These are phyloP conservation scores for Hedychridium roseum DNA, from an alignment of 2,888 invertebrate species.

Conservation along the genomic window DNA sequence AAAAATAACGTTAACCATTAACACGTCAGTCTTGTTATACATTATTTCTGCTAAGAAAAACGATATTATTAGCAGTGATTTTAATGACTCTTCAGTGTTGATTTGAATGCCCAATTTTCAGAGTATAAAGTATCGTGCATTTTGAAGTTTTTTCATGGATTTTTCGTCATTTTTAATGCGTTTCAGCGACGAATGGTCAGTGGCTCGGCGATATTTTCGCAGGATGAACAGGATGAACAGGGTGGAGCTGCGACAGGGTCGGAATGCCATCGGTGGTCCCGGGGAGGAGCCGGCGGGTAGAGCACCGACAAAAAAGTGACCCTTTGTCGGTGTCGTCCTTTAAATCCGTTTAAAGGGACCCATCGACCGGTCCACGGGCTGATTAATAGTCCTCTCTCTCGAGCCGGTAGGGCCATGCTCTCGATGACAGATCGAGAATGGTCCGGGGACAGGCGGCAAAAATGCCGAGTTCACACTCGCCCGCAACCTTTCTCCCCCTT, in stretches of 20 bases:
- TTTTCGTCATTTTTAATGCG: too few species aligned
- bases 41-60: too few species aligned
- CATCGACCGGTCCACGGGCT: slow-evolving; percentile 52
- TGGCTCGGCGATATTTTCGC: slow-evolving; percentile 17
- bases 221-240: background rate
- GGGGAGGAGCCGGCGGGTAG: slow-evolving; percentile 16
- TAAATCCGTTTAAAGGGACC: slow-evolving; percentile 56
- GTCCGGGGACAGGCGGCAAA: slow-evolving; percentile 49
- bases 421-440: slow-evolving; percentile 59
- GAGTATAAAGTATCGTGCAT: too few species aligned
- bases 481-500: slow-evolving; percentile 26
- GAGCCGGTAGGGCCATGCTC: slow-evolving; percentile 36
- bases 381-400: slow-evolving; percentile 52
- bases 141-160: too few species aligned
- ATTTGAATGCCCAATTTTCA: too few species aligned
- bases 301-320: slow-evolving; percentile 36
- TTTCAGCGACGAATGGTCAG: too few species aligned
- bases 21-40: too few species aligned
- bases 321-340: slow-evolving; percentile 54
- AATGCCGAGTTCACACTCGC: slow-evolving; percentile 53
- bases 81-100: too few species aligned
- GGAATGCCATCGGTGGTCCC: slow-evolving; percentile 30
- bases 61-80: too few species aligned
- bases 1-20: too few species aligned
- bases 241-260: slow-evolving; percentile 13